Evolutionary conservation across 2,113 vertebrate species (phyloP).

Genomic region (Tragelaphus imberbis): DNA sequence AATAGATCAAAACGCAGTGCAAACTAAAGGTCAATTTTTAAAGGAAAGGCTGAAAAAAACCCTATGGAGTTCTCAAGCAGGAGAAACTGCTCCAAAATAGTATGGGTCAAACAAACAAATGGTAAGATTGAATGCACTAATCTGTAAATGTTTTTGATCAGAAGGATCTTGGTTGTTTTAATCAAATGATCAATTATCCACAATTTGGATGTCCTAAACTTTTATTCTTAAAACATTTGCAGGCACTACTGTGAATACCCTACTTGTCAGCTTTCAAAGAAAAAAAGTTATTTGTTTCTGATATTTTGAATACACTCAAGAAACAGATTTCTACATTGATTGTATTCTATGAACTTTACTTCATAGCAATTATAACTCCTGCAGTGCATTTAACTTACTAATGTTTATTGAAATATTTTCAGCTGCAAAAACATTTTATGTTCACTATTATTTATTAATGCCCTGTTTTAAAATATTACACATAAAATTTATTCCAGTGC

Average conservation of each 20-base stretch:
- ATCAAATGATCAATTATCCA: neutral
- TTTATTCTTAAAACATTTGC: conserved; percentile 13
- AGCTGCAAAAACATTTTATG: conserved; percentile 75
- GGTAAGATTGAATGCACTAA: neutral
- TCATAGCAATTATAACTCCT: conserved; percentile 37
- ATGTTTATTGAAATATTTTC: conserved; percentile 78
- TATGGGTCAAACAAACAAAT: neutral
- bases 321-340: conserved; percentile 15
- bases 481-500: conserved; percentile 75
- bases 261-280: conserved; percentile 16
- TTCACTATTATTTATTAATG: conserved; percentile 79
- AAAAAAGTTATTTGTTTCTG: neutral
- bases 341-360: conserved; percentile 51
- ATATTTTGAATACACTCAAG: conserved; percentile 27
- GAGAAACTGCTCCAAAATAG: conserved; percentile 21
- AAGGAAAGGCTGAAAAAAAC: neutral
- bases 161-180: neutral
- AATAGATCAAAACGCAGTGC: neutral
- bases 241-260: neutral
- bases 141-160: neutral
- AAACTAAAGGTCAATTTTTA: neutral
- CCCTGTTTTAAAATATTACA: conserved; percentile 77
- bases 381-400: conserved; percentile 60
- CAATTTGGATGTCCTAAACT: neutral
- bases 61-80: neutral